Evolutionary conservation across 2,797 vertebrate genomes (phyloP).

Genomic region (Zalophus californianus): DNA sequence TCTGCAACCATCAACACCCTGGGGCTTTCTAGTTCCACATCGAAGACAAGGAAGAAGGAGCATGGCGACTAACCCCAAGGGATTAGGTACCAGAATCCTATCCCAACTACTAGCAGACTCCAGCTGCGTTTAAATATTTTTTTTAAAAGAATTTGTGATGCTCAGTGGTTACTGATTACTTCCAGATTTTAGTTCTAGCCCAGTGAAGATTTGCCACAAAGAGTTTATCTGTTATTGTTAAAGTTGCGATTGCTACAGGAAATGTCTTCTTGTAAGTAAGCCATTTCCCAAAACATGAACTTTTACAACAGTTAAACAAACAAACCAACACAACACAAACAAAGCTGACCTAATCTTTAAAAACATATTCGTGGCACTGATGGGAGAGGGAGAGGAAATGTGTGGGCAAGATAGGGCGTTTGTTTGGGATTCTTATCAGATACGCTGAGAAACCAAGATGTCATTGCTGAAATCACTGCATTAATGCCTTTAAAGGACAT

Average conservation of each 20-base stretch:
- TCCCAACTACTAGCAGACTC: slow-evolving; percentile 95
- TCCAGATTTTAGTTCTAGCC: slow-evolving; percentile 99
- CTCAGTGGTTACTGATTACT: slow-evolving; percentile 98
- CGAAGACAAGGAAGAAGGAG: slow-evolving; percentile 88
- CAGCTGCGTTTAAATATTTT: slow-evolving; percentile 97
- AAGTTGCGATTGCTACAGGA: slow-evolving; percentile 89
- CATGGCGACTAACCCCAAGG: slow-evolving; percentile 92
- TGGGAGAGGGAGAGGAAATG: neutral
- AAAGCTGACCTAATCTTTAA: slow-evolving; percentile 46
- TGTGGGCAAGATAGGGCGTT: neutral
- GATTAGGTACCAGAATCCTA: slow-evolving; percentile 99
- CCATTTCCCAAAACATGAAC: slow-evolving; percentile 81
- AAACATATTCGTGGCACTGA: slow-evolving; percentile 8
- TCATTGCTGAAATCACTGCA: slow-evolving; percentile 33
- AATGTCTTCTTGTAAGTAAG: slow-evolving; percentile 86
- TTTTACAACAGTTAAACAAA: slow-evolving; percentile 73
- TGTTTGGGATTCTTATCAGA: slow-evolving; percentile 56
- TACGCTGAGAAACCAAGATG: slow-evolving; percentile 62
- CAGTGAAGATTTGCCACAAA: slow-evolving; percentile 94
- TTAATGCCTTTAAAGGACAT: neutral
- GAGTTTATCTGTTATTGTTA: slow-evolving; percentile 93
- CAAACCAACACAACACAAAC: neutral
- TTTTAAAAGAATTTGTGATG: slow-evolving; percentile 95
- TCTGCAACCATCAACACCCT: slow-evolving; percentile 94
- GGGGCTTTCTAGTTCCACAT: slow-evolving; percentile 91